A percentile compares a stretch with the other conserved stretches of the same genome.
phyloP scores from a whole-genome alignment of 2,113 vertebrate genomes.

The Sinocyclocheilus anshuiensis region DNA sequence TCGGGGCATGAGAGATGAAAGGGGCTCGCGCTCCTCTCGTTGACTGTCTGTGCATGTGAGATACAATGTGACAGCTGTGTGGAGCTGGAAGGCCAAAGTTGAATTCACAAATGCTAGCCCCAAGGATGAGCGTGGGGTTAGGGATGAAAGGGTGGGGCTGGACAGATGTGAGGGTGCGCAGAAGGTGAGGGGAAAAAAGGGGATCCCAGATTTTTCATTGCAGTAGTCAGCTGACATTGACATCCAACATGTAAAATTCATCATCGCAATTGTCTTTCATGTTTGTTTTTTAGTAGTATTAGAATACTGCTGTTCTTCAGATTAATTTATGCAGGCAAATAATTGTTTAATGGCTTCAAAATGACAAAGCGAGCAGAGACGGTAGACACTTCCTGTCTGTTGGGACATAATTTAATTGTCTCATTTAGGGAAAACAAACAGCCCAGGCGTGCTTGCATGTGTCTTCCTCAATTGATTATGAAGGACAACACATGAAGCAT shows the following conservation, averaged over 20 bases:
- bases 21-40: constrained; percentile 68
- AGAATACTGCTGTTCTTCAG: not conserved
- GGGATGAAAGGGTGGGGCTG: constrained; percentile 48
- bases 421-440: constrained; percentile 31
- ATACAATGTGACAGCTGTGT: constrained; percentile 80
- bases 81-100: constrained; percentile 72
- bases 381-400: not conserved
- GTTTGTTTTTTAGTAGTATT: not conserved
- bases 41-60: constrained; percentile 69
- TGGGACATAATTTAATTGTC: constrained; percentile 10
- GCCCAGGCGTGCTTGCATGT: not conserved
- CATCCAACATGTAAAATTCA: not conserved
- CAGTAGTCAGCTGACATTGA: constrained; percentile 9
- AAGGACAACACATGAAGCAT: not conserved
- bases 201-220: not conserved
- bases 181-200: constrained; percentile 27
- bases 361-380: not conserved
- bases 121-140: constrained; percentile 64
- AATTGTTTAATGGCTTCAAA: constrained; percentile 15
- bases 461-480: not conserved
- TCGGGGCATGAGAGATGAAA: constrained; percentile 70
- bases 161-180: not conserved
- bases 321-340: not conserved
- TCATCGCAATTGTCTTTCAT: not conserved
- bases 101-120: constrained; percentile 77